Percentiles rank a stretch among this genome's conserved stretches.
These are phyloP conservation scores for Drosophila tanythrix DNA, from an alignment of 2,888 invertebrate genomes.

Conservation along the genomic window DNA sequence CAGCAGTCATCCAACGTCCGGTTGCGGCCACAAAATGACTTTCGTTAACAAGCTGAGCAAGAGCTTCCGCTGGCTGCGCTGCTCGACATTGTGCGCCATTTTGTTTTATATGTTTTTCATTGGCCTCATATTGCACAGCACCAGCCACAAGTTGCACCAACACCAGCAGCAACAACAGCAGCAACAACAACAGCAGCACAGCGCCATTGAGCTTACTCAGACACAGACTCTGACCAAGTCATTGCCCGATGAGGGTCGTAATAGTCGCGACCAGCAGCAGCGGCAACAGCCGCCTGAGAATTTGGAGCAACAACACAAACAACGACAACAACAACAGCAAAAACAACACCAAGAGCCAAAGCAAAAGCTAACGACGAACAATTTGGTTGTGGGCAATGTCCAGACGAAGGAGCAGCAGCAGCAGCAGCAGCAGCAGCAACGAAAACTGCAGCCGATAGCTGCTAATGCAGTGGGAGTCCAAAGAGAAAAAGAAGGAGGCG, in stretches of 20 bases:
- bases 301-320: slow-evolving; percentile 50
- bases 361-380: slow-evolving; percentile 49
- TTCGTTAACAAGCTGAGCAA: slow-evolving; percentile 83
- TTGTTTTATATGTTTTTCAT: slow-evolving; percentile 86
- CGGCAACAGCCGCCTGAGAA: slow-evolving; percentile 46
- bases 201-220: slow-evolving; percentile 35
- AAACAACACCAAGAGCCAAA: slow-evolving; percentile 27
- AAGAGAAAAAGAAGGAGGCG: slow-evolving; percentile 20
- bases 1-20: slow-evolving; percentile 24
- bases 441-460: slow-evolving; percentile 60
- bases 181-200: slow-evolving; percentile 37
- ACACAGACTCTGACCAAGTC: slow-evolving; percentile 12
- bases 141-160: slow-evolving; percentile 82
- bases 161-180: slow-evolving; percentile 52
- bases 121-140: slow-evolving; percentile 86
- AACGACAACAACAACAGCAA: slow-evolving; percentile 26
- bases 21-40: slow-evolving; percentile 74
- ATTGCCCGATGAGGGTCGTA: slow-evolving; percentile 50
- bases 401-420: slow-evolving; percentile 18
- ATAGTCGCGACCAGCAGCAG: slow-evolving; percentile 47
- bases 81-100: slow-evolving; percentile 86
- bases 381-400: slow-evolving; percentile 53
- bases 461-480: slow-evolving; percentile 43
- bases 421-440: slow-evolving; percentile 7
- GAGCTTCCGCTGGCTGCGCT: slow-evolving; percentile 84